Evolutionary conservation across 2,113 vertebrate species (phyloP), one percentile per base, ranked within the genome.

Genomic region (Orthonyx spaldingii): DNA sequence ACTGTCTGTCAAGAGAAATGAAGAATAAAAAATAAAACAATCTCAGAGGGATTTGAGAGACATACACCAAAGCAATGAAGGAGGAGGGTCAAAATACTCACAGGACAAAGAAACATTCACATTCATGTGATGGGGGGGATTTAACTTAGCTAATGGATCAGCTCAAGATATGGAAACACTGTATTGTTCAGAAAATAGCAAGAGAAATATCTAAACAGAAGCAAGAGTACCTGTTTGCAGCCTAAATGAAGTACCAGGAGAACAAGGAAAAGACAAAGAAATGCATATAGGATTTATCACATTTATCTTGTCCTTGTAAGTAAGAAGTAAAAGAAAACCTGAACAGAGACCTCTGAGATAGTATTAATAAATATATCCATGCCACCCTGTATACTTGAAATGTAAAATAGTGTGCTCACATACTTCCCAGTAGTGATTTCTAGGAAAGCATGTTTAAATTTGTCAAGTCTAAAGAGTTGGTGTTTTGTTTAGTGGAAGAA

Each of bases 371-470:
- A 68, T 64, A 69, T 7, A 72, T 6, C 39, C 12, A 41, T 42
- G 55, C 13, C 12, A 23, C 59, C 10, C 47, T 83, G 33, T 30
- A 63, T 39, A 37, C 15, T 61, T 77, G 33, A 23, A 66, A 50
- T 30, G 26, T 70, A 88, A 91, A 90, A 37, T 16, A 44, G 13
- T 5, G 1, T 23, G 53, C 41, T 90, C 63, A 77, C 23, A 72
- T 27, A 59, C 13, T 78, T 95, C 66, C 46, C 53, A 88, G 10
- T 41, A 72, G 55, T 39, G 42, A 74, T 92, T 94, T 94, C 83
- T 86, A 80, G 46, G 90, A 90, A 93, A 94, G 61, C 10, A 42
- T 68, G 30, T 90, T 90, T 84, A 90, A 74, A 83, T 93, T 61
- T 82, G 39, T 50, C 56, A 81, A 84, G 13, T 55, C 47, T 87